A percentile compares a stretch with the other conserved stretches of the same genome.
Conservation (phyloP, 1,140 invertebrate genomes). For the Zaprionus vittiger region DNA sequence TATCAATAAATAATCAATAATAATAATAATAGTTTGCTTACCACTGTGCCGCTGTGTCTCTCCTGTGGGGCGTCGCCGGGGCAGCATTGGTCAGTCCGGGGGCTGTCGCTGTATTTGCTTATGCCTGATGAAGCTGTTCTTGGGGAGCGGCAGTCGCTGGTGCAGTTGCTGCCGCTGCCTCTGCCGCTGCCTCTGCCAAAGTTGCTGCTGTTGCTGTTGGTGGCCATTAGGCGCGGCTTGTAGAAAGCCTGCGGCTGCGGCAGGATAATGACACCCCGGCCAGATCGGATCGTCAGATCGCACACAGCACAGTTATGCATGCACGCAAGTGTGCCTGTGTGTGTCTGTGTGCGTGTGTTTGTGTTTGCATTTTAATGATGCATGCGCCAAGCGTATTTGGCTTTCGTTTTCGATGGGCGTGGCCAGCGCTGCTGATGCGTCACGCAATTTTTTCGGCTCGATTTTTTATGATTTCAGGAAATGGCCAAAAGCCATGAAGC, state of each 20-base stretch:
- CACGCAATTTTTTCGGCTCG: conserved; percentile 67
- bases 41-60: conserved; percentile 23
- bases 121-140: conserved; percentile 77
- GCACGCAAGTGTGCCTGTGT: background rate
- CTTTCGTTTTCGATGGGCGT: conserved; percentile 59
- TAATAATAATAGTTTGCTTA: background rate
- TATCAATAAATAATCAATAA: no score
- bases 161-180: conserved; percentile 23
- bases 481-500: conserved; percentile 75
- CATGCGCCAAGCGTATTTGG: conserved; percentile 35
- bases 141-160: conserved; percentile 42
- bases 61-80: conserved; percentile 10
- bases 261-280: conserved; percentile 75
- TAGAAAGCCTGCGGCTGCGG: conserved; percentile 48
- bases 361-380: conserved; percentile 48
- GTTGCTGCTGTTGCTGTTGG: conserved; percentile 53
- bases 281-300: conserved; percentile 36
- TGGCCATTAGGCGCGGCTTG: conserved; percentile 74
- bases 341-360: conserved; percentile 4
- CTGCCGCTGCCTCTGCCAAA: conserved; percentile 12
- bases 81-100: conserved; percentile 53
- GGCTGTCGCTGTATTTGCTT: conserved; percentile 68
- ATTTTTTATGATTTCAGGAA: conserved; percentile 72
- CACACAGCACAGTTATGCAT: conserved; percentile 29
- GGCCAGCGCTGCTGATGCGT: conserved; percentile 63